These are phyloP conservation scores for Scolopax mira DNA, from an alignment of 2,113 vertebrate species.

Conservation along the genomic window DNA sequence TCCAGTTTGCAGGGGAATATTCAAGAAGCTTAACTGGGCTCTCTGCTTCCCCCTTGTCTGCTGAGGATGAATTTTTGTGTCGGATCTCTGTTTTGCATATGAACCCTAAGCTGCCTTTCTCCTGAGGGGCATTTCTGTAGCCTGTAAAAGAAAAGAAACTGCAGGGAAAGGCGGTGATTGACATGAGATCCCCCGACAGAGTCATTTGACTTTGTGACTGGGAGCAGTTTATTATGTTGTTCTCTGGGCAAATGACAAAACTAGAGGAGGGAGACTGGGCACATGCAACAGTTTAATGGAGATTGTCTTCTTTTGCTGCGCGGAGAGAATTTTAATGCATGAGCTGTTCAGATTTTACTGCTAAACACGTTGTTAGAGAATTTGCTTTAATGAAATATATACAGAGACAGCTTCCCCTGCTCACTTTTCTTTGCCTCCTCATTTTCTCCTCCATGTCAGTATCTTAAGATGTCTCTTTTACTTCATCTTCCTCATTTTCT, in stretches of 20 bases:
- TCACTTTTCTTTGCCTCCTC: neutral
- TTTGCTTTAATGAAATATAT: neutral
- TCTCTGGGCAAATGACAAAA: neutral
- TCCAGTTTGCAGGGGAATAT: neutral
- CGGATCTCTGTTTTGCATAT: accelerated
- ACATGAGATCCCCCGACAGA: neutral
- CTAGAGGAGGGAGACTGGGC: neutral
- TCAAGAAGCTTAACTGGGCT: accelerated
- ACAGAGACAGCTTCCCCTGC: neutral
- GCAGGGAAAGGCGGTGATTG: neutral
- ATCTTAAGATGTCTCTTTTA: neutral
- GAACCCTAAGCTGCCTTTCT: neutral
- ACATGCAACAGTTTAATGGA: neutral
- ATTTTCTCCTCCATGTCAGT: neutral
- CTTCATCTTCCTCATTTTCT: neutral
- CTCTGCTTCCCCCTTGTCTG: neutral
- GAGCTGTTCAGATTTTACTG: neutral
- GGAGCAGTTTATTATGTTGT: neutral
- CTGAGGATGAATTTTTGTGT: neutral
- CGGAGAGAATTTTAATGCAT: neutral
- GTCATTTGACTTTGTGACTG: neutral
- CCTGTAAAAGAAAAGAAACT: neutral
- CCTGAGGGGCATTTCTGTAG: neutral
- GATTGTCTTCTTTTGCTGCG: neutral
- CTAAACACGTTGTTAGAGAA: neutral